phyloP scores from a whole-genome alignment of 2,888 invertebrate species.

The Ennomos fuscantarius region DNA sequence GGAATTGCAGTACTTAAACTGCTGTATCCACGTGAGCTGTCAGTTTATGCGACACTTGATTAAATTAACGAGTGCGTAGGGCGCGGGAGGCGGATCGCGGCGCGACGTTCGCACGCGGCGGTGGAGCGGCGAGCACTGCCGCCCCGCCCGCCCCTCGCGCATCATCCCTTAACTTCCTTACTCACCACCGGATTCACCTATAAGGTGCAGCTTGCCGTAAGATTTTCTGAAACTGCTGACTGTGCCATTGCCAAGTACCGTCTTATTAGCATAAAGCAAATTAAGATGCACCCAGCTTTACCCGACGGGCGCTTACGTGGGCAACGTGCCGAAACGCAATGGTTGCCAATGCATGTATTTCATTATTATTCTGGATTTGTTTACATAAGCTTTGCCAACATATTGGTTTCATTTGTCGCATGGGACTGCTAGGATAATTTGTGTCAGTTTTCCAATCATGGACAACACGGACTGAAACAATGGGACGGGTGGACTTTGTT shows the following conservation, averaged over 20 bases:
- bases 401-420: too few species aligned
- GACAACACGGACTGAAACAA: too few species aligned
- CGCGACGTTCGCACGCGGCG: conserved; percentile 72
- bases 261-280: conserved; percentile 80
- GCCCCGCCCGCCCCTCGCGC: conserved; percentile 65
- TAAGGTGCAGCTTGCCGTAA: conserved; percentile 62
- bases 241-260: conserved; percentile 61
- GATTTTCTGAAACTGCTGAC: conserved; percentile 66
- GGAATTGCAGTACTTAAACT: conserved; percentile 30
- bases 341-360: conserved; percentile 11
- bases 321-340: conserved; percentile 15
- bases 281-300: conserved; percentile 59
- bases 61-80: conserved; percentile 65
- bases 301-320: conserved; percentile 8
- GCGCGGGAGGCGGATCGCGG: conserved; percentile 39
- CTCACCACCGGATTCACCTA: conserved; percentile 59
- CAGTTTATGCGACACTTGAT: conserved; percentile 78
- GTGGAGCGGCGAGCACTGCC: conserved; percentile 75
- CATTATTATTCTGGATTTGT: neutral
- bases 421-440: too few species aligned
- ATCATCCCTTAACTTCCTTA: conserved; percentile 60
- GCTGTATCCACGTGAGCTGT: conserved; percentile 66
- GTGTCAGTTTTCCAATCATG: too few species aligned
- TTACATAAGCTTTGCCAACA: too few species aligned
- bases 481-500: too few species aligned